Base-by-base conservation (phyloP, 2,888 invertebrate genomes). In the Noctua janthe region DNA sequence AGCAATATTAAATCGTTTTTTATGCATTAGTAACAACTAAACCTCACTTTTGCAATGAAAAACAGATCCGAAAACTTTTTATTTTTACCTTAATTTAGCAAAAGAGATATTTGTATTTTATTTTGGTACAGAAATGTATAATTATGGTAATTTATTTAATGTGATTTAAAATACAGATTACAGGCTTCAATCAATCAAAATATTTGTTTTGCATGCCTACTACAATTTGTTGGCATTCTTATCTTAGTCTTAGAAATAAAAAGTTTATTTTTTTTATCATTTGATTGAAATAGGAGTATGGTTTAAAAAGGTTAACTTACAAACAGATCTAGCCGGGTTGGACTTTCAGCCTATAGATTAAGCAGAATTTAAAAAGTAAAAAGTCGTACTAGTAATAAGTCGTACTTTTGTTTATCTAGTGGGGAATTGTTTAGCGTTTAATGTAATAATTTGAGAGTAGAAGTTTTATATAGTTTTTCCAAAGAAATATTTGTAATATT, bases 351-450 rank as follows among this genome's bases (percentile, higher is more conserved):
- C 71, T 71, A 29, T 29, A 29, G 1, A 62, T 49, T 39, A 39
- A 43, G n/a, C n/a, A 39, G 39, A 54, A 54, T 13, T 51, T 56
- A 7, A 74, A 73, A 35, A 29, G 7, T n/a, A 13, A 49, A 5
- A 23, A 47, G 47, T n/a, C n/a, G n/a, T 29, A 62, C 59, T n/a
- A n/a, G 17, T 39, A 51, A n/a, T 66, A 66, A 29, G 29, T 62
- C 67, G 17, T 62, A 35, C 17, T n/a, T 77, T 78, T 13, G 54
- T 54, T 13, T 39, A 79, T 15, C 54, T 54, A 35, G 29, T 69
- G 39, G 59, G 39, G 56, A 49, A 56, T 80, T 80, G 49, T 56
- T 17, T 54, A 54, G 23, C 13, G 43, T 70, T 56, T 20, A 78
- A 35, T 66, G 10, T 35, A 39, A 29, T 39, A n/a, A 49, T 39